Evolutionary conservation across 1,140 invertebrate genomes (phyloP), one percentile per base, ranked within the genome.

Genomic region (Pseudachorutes palmiensis): DNA sequence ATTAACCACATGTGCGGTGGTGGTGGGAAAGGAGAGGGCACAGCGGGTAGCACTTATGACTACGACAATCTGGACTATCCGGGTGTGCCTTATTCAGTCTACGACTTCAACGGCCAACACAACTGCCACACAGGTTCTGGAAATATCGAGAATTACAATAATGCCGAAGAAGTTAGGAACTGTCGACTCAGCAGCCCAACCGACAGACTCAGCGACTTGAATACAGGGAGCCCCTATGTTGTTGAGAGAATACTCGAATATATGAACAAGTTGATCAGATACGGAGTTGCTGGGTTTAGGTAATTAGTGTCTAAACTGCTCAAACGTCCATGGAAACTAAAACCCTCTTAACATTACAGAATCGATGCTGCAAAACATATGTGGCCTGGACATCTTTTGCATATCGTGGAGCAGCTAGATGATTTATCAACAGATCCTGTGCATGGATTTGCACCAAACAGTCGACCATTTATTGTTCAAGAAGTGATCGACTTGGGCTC

Each of bases 1-100:
- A 80, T 94, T 36, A 96, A 96, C 75, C 92, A 97, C 77, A 95
- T 96, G 92, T 85, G 86, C 14, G 67, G 64, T 12, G 87, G 84
- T n/a, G 78, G 83, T 36, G 70, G 76, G 28, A 67, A 66, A 3
- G 72, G 75, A 60, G n/a, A 45, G 30, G 83, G 83, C 19, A 76
- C 78, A 2, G 88, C 85, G 32, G 87, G 86, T 9, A 82, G 83
- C 19, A 77, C n/a, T 32, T 67, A 58, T 60, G 45, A 70, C 55
- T 29, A 24, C n/a, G 48, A 64, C 36, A 49, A 30, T n/a, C 26
- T 33, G 30, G 31, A 30, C 1, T 70, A 67, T 24, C 33, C 36
- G 30, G 65, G 65, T 32, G 69, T 70, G 32, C 69, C 69, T 36
- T 70, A 62, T 32, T 66, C 69, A 24, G 30, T 16, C 26, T n/a